A percentile compares a stretch with the other conserved stretches of the same genome.
Conservation (phyloP, 2,113 vertebrate genomes). For the Ursus arctos region DNA sequence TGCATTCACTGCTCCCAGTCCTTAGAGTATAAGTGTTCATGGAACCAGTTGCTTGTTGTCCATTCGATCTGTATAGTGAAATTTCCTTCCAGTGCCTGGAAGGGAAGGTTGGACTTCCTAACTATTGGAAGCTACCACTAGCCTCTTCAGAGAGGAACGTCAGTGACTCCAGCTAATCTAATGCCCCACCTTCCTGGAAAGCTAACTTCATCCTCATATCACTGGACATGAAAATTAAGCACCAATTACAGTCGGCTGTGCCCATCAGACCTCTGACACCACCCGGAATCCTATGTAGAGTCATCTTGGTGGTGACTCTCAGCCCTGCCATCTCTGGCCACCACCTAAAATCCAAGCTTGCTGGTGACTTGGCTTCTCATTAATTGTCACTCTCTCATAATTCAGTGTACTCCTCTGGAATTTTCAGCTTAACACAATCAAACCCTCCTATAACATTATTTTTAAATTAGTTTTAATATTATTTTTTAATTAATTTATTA, state of each 20-base stretch:
- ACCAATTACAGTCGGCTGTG: not conserved
- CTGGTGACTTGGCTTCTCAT: not conserved
- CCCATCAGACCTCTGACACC: not conserved
- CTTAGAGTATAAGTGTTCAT: not conserved
- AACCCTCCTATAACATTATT: not conserved
- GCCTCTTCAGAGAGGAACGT: slow-evolving; percentile 7
- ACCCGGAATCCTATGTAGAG: too few relatives aligned
- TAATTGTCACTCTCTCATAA: not conserved
- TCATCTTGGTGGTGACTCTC: not conserved
- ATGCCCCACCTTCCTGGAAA: not conserved
- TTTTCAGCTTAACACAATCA: not conserved
- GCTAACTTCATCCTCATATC: not conserved
- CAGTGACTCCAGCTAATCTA: not conserved
- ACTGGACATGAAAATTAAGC: not conserved
- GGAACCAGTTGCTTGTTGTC: not conserved
- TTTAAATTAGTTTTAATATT: not conserved
- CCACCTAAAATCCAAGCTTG: not conserved
- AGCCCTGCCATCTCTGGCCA: too few relatives aligned
- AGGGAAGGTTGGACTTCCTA: slow-evolving; percentile 11
- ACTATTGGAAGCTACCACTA: not conserved
- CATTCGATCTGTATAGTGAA: not conserved
- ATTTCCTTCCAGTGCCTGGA: not conserved
- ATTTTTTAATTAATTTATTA: not conserved
- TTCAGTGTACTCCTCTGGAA: not conserved
- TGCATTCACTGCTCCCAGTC: not conserved